These are phyloP conservation scores for Neelides sp. DNA, from an alignment of 1,140 invertebrate species.

Conservation along the genomic window DNA sequence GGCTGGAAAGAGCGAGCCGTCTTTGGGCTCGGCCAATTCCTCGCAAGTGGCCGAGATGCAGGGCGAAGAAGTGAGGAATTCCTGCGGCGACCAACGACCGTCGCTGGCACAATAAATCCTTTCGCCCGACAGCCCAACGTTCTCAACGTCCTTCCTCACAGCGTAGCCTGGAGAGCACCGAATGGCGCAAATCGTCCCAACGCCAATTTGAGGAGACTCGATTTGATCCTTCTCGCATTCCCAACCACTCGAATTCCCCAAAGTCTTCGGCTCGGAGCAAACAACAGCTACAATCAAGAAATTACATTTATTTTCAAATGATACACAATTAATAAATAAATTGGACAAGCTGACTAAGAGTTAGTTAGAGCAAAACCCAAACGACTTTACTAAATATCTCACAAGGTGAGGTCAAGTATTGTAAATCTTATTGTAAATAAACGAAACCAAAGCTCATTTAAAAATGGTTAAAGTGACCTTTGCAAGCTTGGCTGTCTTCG, in stretches of 20 bases:
- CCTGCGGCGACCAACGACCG: slow-evolving; percentile 19
- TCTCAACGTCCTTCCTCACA: slow-evolving; percentile 1
- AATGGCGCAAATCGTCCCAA: slow-evolving; percentile 23
- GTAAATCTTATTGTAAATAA: no score
- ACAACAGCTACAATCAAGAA: not conserved
- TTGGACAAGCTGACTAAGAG: no score
- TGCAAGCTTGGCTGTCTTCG: slow-evolving; percentile 41
- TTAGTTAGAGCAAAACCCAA: no score
- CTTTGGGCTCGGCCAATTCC: slow-evolving; percentile 24
- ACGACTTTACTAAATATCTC: no score
- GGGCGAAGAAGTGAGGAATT: slow-evolving; percentile 4
- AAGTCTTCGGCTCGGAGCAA: slow-evolving; percentile 10
- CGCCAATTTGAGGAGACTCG: not conserved
- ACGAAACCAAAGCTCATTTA: no score
- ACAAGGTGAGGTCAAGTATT: no score
- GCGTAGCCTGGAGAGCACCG: slow-evolving; percentile 22
- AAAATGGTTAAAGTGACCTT: slow-evolving; percentile 37
- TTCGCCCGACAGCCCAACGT: not conserved
- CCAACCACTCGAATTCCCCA: slow-evolving; percentile 40
- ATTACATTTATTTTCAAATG: not conserved
- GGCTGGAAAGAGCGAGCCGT: slow-evolving; percentile 29
- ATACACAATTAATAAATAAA: no score
- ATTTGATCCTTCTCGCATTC: slow-evolving; percentile 42
- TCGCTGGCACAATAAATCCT: not conserved
- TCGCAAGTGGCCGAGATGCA: slow-evolving; percentile 25